These are phyloP conservation scores for Eubucco bourcierii DNA, from an alignment of 2,113 vertebrate species.

Conservation along the genomic window DNA sequence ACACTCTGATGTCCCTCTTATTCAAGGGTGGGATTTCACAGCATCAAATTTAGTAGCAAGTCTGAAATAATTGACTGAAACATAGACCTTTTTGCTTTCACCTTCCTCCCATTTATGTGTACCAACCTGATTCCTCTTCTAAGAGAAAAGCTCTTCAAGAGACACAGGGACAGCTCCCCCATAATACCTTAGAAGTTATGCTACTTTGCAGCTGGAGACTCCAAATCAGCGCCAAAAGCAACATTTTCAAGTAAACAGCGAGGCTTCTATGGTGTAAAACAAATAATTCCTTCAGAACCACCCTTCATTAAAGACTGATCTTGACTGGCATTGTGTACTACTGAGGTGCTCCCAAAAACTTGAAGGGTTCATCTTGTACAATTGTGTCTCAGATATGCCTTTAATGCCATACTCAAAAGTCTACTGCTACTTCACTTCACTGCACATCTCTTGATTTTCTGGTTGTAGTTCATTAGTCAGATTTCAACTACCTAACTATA, in stretches of 20 bases:
- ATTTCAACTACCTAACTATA: background rate
- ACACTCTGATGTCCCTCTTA: background rate
- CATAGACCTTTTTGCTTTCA: background rate
- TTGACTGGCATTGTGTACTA: background rate
- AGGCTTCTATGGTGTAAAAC: background rate
- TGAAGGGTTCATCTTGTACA: background rate
- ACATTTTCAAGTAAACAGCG: background rate
- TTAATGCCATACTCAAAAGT: fast-evolving
- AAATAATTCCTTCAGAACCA: background rate
- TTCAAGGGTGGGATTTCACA: background rate
- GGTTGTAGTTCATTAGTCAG: background rate
- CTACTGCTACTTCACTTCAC: background rate
- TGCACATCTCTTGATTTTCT: background rate
- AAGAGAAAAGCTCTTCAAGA: background rate
- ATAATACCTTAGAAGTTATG: background rate
- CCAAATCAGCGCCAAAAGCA: background rate
- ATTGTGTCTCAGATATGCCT: background rate
- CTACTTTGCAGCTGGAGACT: background rate
- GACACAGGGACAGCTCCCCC: background rate
- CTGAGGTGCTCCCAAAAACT: background rate
- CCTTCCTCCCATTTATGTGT: background rate
- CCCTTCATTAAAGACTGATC: background rate
- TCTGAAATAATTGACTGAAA: background rate
- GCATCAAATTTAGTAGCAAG: background rate
- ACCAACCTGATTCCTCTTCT: background rate